Conservation (phyloP, 2,888 invertebrate species). For the Galeruca laticollis region DNA sequence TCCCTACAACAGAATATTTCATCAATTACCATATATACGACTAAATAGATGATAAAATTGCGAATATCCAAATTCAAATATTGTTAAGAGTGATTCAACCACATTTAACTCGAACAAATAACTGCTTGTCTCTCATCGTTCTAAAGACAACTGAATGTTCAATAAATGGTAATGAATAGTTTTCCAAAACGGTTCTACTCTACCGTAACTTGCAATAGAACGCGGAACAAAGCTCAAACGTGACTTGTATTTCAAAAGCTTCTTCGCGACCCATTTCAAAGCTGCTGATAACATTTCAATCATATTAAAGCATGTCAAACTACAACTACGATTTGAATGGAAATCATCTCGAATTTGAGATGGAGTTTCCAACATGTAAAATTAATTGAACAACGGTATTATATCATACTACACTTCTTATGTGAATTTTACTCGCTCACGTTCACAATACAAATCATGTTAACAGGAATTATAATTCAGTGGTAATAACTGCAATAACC, state of each 20-base stretch:
- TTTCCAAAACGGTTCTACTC: neutral
- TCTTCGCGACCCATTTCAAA: neutral
- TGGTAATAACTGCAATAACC: too few relatives aligned
- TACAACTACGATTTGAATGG: neutral
- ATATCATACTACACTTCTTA: neutral
- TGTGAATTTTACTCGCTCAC: neutral
- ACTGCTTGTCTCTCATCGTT: too few relatives aligned
- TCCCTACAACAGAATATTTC: too few relatives aligned
- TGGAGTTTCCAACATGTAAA: neutral
- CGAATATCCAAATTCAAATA: neutral
- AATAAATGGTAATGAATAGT: neutral
- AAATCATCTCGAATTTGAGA: neutral
- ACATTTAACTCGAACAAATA: too few relatives aligned
- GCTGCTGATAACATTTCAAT: constrained; percentile 4
- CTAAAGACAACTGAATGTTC: too few relatives aligned
- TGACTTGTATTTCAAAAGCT: neutral
- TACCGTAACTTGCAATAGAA: neutral
- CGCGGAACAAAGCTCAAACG: neutral
- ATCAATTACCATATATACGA: too few relatives aligned
- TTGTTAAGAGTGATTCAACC: neutral
- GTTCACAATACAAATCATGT: neutral
- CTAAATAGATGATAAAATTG: too few relatives aligned
- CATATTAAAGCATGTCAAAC: neutral
- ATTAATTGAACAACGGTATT: neutral
- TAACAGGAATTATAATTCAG: too few relatives aligned